phyloP scores from a whole-genome alignment of 2,888 invertebrate species.

The Resseliella maxima region DNA sequence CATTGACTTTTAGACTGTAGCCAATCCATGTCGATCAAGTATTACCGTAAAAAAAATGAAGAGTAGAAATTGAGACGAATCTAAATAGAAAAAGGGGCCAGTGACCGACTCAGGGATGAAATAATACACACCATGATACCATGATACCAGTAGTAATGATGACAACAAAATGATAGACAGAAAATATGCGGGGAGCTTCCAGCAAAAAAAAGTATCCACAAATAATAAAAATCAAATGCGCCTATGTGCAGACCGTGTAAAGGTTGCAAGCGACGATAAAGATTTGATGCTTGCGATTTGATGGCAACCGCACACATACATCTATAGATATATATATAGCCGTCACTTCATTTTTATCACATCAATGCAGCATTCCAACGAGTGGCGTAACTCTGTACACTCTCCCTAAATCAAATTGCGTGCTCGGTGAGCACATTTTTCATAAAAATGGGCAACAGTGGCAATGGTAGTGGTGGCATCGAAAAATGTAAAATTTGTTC shows the following conservation, averaged over 20 bases:
- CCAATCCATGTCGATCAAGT: neutral
- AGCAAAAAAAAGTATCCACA: neutral
- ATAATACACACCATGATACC: neutral
- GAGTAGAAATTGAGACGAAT: no score
- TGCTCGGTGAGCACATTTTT: neutral
- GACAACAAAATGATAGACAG: slow-evolving; percentile 18
- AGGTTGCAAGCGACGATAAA: neutral
- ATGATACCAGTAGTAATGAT: no score
- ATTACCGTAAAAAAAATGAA: no score
- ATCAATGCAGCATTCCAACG: slow-evolving; percentile 5
- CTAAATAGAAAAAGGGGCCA: neutral
- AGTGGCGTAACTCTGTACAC: neutral
- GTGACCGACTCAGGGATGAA: neutral
- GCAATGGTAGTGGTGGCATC: no score
- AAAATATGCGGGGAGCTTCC: neutral
- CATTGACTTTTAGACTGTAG: neutral
- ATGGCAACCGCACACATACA: slow-evolving; percentile 6
- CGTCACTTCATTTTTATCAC: slow-evolving; percentile 33
- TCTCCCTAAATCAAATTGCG: neutral
- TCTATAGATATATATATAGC: neutral
- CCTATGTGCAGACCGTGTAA: neutral
- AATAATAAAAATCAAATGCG: slow-evolving; percentile 20
- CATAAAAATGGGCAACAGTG: neutral
- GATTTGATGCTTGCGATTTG: neutral
- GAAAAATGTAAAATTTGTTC: neutral